These are phyloP conservation scores for Archilochus colubris DNA, from an alignment of 2,113 vertebrate species.

Conservation along the genomic window DNA sequence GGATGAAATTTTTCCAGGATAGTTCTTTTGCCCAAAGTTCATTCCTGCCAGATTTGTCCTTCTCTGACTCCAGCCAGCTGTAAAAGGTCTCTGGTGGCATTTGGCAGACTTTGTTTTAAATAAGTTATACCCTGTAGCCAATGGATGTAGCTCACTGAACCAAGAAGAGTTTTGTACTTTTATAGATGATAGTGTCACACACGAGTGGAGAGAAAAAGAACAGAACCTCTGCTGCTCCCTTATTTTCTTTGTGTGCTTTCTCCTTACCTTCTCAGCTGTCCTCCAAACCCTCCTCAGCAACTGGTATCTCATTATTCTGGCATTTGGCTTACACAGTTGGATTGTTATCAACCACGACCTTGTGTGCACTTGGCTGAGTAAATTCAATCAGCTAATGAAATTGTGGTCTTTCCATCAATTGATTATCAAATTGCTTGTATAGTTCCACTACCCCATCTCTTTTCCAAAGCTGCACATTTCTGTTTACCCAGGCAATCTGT, in stretches of 20 bases:
- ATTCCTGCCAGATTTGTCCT: constrained; percentile 5
- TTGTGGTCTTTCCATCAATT: not conserved
- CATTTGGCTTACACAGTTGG: not conserved
- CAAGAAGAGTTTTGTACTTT: not conserved
- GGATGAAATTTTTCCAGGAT: not conserved
- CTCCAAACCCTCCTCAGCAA: constrained; percentile 24
- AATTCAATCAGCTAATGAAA: constrained; percentile 42
- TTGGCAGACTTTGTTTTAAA: constrained; percentile 10
- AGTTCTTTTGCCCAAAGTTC: not conserved
- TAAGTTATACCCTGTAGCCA: not conserved
- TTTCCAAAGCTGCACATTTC: not conserved
- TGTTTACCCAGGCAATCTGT: not conserved
- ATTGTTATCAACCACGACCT: not conserved
- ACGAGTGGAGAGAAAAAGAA: not conserved
- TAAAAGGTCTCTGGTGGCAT: not conserved
- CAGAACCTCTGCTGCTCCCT: not conserved
- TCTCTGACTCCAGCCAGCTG: not conserved
- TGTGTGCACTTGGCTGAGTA: constrained; percentile 21
- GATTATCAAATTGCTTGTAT: not conserved
- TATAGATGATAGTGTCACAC: not conserved
- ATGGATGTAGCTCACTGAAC: not conserved
- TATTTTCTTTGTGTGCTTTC: not conserved
- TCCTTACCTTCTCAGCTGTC: not conserved
- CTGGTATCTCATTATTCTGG: constrained; percentile 53
- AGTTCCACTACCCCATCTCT: not conserved